Base-by-base conservation (phyloP, 2,888 invertebrate species). In the Himalopsyche anomala region DNA sequence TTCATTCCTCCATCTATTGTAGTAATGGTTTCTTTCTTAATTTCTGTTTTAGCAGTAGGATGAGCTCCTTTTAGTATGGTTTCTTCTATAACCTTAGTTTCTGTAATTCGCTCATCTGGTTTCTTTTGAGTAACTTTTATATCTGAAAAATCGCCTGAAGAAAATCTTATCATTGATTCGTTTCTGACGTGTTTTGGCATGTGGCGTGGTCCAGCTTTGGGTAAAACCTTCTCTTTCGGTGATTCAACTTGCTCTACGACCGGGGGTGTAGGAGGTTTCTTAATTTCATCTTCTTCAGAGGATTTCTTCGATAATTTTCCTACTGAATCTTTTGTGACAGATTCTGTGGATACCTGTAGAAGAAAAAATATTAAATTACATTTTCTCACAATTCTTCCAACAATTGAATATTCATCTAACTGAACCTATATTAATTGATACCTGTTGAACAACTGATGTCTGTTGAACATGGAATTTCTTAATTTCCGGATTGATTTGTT, bases 401-500 rank as follows among this genome's bases (percentile, higher is more conserved):
- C 15, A 51, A 4, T 51, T 12, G 51, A 51, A 51, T 51, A 51
- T 51, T 51, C 51, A 51, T 51, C 36, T 42, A n/a, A 51, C 15
- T 17, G n/a, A 36, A 2, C 15, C 19, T 82, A 12, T 55, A 54
- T 36, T 11, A n/a, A 81, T 40, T 11, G 55, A 40, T 86, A 87
- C 84, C 84, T 84, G 85, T 83, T 85, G 84, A 15, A 51, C 79
- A 12, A 88, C n/a, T 12, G 88, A 82, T n/a, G 88, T 88, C 90
- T 92, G 92, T 87, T 93, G 93, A 87, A 92, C 93, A 56, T 93
- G 93, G 89, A 93, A 93, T 89, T 93, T 93, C 87, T 93, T 93
- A 4, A 93, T 93, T 42, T 93, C 93, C 0, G 93, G 93, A 90
- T 93, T 93, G 11, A 93, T 96, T 92, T 96, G 96, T 82, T 95